These are phyloP conservation scores for Ceraclea dissimilis DNA, from an alignment of 2,888 invertebrate genomes.

Conservation along the genomic window DNA sequence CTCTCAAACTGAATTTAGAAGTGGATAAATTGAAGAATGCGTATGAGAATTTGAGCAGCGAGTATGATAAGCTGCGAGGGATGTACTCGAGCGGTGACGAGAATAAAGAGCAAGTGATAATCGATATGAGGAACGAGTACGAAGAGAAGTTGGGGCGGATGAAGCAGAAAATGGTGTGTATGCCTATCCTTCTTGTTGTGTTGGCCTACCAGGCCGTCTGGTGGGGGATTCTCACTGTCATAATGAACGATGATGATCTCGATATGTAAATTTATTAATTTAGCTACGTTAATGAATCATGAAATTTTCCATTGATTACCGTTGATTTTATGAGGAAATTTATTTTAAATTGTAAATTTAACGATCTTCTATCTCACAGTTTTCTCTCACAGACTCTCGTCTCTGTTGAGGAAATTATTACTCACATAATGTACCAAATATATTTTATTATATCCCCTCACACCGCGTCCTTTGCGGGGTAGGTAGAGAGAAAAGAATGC, in stretches of 20 bases:
- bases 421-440: too few relatives aligned
- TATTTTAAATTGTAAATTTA: too few relatives aligned
- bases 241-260: neutral
- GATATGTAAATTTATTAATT: too few relatives aligned
- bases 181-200: slow-evolving; percentile 43
- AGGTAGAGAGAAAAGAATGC: too few relatives aligned
- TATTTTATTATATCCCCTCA: too few relatives aligned
- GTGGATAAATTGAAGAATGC: slow-evolving; percentile 28
- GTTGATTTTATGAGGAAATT: too few relatives aligned
- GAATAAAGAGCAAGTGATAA: slow-evolving; percentile 30
- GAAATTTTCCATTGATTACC: too few relatives aligned
- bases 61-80: slow-evolving; percentile 28
- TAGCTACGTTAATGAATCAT: too few relatives aligned
- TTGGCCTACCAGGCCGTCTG: slow-evolving; percentile 45
- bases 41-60: slow-evolving; percentile 5
- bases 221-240: slow-evolving; percentile 26
- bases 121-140: slow-evolving; percentile 57
- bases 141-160: slow-evolving; percentile 70
- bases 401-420: too few relatives aligned
- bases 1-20: slow-evolving; percentile 33
- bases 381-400: too few relatives aligned
- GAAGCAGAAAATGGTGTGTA: slow-evolving; percentile 75
- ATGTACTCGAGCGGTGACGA: slow-evolving; percentile 32
- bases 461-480: too few relatives aligned
- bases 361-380: too few relatives aligned